Evolutionary conservation across 2,113 vertebrate genomes (phyloP).

Genomic region (Centropristis striata): DNA sequence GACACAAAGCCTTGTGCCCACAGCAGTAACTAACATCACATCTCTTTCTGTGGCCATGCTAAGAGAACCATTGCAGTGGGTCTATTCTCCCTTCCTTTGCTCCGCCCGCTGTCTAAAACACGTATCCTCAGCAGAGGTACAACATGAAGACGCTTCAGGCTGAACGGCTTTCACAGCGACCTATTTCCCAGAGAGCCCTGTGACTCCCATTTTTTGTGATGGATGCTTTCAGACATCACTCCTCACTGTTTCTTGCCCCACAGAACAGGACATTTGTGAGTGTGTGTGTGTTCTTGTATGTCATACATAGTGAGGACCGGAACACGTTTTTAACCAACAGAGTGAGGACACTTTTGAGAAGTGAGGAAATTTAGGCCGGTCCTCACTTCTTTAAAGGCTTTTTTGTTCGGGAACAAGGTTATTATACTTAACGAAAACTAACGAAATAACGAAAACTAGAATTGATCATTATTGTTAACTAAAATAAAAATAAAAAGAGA

Average conservation of each 20-base stretch:
- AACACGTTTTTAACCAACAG: too few relatives aligned
- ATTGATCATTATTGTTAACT: too few relatives aligned
- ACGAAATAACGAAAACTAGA: too few relatives aligned
- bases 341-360: too few relatives aligned
- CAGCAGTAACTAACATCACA: not conserved
- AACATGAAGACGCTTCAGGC: constrained; percentile 41
- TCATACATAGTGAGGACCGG: too few relatives aligned
- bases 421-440: too few relatives aligned
- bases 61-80: not conserved
- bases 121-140: constrained; percentile 43
- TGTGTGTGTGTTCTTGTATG: constrained; percentile 25
- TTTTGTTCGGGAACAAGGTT: too few relatives aligned
- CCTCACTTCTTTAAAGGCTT: too few relatives aligned
- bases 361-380: too few relatives aligned
- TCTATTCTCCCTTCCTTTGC: not conserved
- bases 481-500: too few relatives aligned
- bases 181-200: constrained; percentile 64
- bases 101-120: constrained; percentile 8
- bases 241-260: constrained; percentile 8
- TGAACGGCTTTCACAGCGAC: constrained; percentile 50
- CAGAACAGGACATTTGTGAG: constrained; percentile 22
- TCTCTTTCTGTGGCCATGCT: not conserved
- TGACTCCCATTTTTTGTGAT: constrained; percentile 54
- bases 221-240: constrained; percentile 69
- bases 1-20: not conserved